Evolutionary conservation across 2,797 vertebrate genomes (phyloP).

Genomic region (Thaleichthys pacificus): DNA sequence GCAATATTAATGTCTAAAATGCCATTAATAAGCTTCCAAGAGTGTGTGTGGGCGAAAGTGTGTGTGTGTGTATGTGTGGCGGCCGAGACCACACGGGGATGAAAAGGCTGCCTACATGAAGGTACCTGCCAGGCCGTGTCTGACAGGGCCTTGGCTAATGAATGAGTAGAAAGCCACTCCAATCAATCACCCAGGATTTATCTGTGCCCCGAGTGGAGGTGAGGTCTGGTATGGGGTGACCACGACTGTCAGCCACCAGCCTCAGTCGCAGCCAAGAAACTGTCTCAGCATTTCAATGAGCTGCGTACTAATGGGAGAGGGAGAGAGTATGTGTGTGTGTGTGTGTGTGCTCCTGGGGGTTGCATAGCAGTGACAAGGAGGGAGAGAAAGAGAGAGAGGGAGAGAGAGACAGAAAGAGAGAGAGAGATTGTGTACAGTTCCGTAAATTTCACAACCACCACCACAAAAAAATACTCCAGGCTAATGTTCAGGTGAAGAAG

Average conservation of each 20-base stretch:
- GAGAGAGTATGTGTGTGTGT: background rate
- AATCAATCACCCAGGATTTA: constrained; percentile 78
- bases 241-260: constrained; percentile 71
- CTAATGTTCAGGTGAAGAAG: background rate
- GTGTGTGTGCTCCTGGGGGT: constrained; percentile 54
- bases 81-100: constrained; percentile 76
- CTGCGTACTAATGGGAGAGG: constrained; percentile 59
- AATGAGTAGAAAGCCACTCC: constrained; percentile 79
- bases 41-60: background rate
- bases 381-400: background rate
- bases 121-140: constrained; percentile 82
- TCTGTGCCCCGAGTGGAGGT: constrained; percentile 76
- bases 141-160: constrained; percentile 80
- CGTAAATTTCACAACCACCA: background rate
- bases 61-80: constrained; percentile 35
- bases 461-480: background rate
- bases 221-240: constrained; percentile 82
- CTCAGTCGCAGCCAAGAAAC: constrained; percentile 68
- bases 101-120: constrained; percentile 75
- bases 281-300: constrained; percentile 71
- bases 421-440: background rate
- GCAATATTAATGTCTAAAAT: constrained; percentile 81
- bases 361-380: background rate
- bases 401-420: background rate
- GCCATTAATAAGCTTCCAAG: constrained; percentile 75